Evolutionary conservation across 2,888 invertebrate species (phyloP), one percentile per base, ranked within the genome.

Genomic region (Ctena decussata): DNA sequence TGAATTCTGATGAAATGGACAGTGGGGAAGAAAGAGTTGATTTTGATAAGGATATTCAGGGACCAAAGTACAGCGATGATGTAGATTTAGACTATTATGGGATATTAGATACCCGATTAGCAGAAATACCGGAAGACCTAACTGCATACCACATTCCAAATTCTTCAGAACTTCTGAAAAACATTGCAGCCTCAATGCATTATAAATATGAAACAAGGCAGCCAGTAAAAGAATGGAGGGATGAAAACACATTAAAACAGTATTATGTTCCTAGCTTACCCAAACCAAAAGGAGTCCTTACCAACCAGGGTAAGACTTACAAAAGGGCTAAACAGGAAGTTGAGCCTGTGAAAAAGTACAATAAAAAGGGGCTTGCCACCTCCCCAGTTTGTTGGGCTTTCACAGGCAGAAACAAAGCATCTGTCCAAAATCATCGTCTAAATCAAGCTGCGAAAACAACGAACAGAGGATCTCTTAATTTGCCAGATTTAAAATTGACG

Each of bases 371-470:
- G 30, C 37, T 53, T 8, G 57, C 75, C 6, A 71, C 44, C 0
- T 87, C 89, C 0, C 89, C 86, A 18, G 72, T 85, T 18, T 85
- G 76, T 27, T 91, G 91, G 91, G 87, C 91, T 15, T 91, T 91
- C 69, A 87, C 91, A 32, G 92, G 91, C 18, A 92, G 85, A 24
- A 89, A 89, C 60, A 80, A 81, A 74, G 89, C 91, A n/a, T 73
- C 82, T n/a, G 91, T 92, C 8, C 89, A 87, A 71, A 92, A 92
- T 77, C 87, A 92, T 71, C 81, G 87, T 60, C 84, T 92, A 18
- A 90, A 86, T 60, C 82, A 85, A 37, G 83, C 85, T 18, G 86
- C 79, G 11, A 39, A 70, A 24, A 30, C 74, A 6, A 21, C 57
- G 11, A 41, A 30, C 15, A 80, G 77, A 53, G 76, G 73, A 76